Evolutionary conservation across 2,113 vertebrate genomes (phyloP).

Genomic region (Odontophorus gujanensis): DNA sequence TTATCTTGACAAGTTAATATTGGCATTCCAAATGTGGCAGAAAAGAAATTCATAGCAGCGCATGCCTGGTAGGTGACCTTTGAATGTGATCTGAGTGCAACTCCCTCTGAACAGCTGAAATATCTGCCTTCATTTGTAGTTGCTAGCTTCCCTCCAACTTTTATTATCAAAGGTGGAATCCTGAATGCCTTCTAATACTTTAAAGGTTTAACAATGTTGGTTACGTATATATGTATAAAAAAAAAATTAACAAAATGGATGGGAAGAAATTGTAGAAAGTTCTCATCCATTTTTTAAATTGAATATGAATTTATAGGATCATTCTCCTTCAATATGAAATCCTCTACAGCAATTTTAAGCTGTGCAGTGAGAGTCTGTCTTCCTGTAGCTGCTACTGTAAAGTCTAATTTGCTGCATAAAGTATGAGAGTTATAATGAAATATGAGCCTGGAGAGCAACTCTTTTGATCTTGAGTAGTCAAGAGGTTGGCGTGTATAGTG

Average conservation of each 20-base stretch:
- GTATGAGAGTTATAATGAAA: slow-evolving; percentile 69
- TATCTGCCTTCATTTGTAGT: not conserved
- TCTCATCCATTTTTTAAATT: slow-evolving; percentile 2
- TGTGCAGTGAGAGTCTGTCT: not conserved
- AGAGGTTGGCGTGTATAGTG: slow-evolving; percentile 77
- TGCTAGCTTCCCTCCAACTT: not conserved
- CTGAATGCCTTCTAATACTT: not conserved
- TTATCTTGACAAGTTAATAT: slow-evolving; percentile 47
- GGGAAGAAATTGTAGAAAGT: not conserved
- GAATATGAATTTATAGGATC: not conserved
- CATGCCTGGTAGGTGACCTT: slow-evolving; percentile 7
- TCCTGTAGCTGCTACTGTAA: slow-evolving; percentile 46
- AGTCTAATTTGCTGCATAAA: slow-evolving; percentile 68
- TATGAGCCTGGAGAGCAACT: slow-evolving; percentile 72
- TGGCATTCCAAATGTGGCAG: slow-evolving; percentile 6
- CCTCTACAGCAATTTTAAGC: slow-evolving; percentile 1
- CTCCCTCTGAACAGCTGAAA: not conserved
- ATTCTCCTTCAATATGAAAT: not conserved
- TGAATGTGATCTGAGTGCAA: not conserved
- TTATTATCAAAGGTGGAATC: not conserved
- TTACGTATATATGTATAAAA: not conserved
- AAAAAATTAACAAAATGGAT: not conserved
- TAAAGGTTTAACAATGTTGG: not conserved
- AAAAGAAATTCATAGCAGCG: not conserved
- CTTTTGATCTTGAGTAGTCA: slow-evolving; percentile 79